phyloP scores from a whole-genome alignment of 2,797 vertebrate genomes.

The Melanotaenia maccullochi region DNA sequence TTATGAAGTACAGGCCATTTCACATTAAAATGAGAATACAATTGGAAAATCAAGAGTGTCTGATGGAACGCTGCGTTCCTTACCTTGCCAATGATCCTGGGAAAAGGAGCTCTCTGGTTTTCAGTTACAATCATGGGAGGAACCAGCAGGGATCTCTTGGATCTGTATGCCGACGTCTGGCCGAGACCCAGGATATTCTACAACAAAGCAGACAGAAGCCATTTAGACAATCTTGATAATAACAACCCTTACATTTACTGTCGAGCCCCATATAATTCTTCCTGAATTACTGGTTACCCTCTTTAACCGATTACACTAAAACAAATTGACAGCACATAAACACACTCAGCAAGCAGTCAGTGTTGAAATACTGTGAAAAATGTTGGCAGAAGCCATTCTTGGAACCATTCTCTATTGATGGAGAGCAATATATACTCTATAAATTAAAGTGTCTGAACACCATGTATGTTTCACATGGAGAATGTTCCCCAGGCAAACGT shows the following conservation, averaged over 20 bases:
- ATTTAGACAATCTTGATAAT: not conserved
- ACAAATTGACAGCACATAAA: not conserved
- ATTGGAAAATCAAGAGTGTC: constrained; percentile 10
- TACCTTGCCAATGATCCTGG: constrained; percentile 91
- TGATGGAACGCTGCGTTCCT: constrained; percentile 49
- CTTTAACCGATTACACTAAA: constrained; percentile 1
- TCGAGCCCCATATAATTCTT: not conserved
- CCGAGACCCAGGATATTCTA: constrained; percentile 88
- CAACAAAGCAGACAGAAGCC: constrained; percentile 45
- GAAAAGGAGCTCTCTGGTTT: constrained; percentile 93
- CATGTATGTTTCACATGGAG: constrained; percentile 4
- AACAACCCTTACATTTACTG: not conserved
- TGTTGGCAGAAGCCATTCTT: constrained; percentile 3
- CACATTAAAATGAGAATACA: not conserved
- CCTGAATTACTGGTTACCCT: not conserved
- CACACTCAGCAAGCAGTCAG: constrained; percentile 7
- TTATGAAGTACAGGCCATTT: constrained; percentile 5
- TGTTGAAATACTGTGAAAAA: not conserved
- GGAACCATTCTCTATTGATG: not conserved
- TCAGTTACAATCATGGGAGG: constrained; percentile 91
- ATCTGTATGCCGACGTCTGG: constrained; percentile 83
- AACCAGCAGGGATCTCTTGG: constrained; percentile 91
- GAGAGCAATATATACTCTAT: not conserved
- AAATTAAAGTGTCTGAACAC: constrained; percentile 7
- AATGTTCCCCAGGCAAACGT: constrained; percentile 15